These are phyloP conservation scores for Zaprionus taronus DNA, from an alignment of 1,140 invertebrate species.

Conservation along the genomic window DNA sequence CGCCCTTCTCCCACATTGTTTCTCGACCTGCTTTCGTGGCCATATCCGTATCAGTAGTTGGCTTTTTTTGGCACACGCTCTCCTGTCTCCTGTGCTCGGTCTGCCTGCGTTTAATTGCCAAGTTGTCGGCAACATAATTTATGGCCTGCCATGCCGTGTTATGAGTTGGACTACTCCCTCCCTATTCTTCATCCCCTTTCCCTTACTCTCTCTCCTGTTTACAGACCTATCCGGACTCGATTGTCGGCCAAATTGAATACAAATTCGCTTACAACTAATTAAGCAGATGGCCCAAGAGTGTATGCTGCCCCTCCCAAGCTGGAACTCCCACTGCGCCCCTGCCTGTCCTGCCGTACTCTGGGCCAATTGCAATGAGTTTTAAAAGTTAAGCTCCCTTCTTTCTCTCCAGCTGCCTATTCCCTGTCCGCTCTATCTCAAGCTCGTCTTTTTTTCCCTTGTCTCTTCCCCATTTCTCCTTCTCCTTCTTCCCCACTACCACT, in stretches of 20 bases:
- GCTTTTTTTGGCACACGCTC: conserved; percentile 52
- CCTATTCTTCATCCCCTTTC: background rate
- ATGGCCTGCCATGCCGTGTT: conserved; percentile 66
- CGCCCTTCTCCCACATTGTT: background rate
- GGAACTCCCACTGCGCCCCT: background rate
- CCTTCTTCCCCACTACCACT: no score
- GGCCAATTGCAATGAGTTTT: conserved; percentile 1
- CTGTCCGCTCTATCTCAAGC: no score
- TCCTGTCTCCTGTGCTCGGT: background rate
- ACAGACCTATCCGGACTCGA: conserved; percentile 2
- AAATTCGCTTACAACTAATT: conserved; percentile 80
- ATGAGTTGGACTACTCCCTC: conserved; percentile 39
- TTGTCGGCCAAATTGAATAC: conserved; percentile 70
- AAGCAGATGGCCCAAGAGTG: conserved; percentile 45
- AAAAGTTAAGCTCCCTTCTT: no score
- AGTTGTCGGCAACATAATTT: conserved; percentile 79
- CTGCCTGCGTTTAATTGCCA: conserved; percentile 67
- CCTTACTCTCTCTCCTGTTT: background rate
- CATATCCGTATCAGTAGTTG: conserved; percentile 39
- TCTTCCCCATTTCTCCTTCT: background rate
- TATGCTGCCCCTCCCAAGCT: background rate
- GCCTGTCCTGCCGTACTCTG: background rate
- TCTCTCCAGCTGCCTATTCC: no score
- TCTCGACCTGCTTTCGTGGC: background rate
- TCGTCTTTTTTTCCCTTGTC: no score